A percentile compares a stretch with the other conserved stretches of the same genome.
phyloP scores from a whole-genome alignment of 2,888 invertebrate genomes.

The Agriopis leucophaearia region DNA sequence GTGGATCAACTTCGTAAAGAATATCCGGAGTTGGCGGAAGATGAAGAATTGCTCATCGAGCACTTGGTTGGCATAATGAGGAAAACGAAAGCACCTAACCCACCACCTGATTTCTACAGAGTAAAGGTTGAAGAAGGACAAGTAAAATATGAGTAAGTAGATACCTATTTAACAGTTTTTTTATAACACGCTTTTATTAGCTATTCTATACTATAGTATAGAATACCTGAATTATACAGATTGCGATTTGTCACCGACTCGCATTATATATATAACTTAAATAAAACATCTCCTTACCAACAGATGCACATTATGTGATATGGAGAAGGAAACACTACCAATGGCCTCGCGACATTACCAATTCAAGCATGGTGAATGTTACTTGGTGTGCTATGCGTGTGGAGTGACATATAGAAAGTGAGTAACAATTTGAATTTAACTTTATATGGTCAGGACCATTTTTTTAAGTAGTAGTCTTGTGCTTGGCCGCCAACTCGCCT shows the following conservation, averaged over 20 bases:
- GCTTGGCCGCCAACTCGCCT: no score
- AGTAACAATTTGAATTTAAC: neutral
- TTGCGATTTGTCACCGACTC: no score
- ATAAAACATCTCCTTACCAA: slow-evolving; percentile 14
- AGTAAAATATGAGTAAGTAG: slow-evolving; percentile 23
- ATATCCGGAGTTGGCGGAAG: slow-evolving; percentile 60
- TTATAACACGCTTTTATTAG: no score
- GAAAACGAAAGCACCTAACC: slow-evolving; percentile 9
- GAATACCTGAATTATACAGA: no score
- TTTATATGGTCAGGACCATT: no score
- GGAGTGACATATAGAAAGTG: slow-evolving; percentile 75
- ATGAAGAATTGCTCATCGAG: slow-evolving; percentile 59
- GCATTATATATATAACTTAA: no score
- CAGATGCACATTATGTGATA: slow-evolving; percentile 68
- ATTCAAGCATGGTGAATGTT: slow-evolving; percentile 71
- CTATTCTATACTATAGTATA: no score
- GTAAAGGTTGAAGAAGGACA: neutral
- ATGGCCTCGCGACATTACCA: slow-evolving; percentile 70
- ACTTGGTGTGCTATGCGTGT: slow-evolving; percentile 73
- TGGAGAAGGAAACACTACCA: slow-evolving; percentile 51
- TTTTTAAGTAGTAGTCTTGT: no score
- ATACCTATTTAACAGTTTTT: neutral
- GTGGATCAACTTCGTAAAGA: slow-evolving; percentile 62
- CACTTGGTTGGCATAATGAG: slow-evolving; percentile 55
- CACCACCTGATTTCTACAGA: slow-evolving; percentile 12